Conservation (phyloP, 2,113 vertebrate species). For the Semicossyphus pulcher region DNA sequence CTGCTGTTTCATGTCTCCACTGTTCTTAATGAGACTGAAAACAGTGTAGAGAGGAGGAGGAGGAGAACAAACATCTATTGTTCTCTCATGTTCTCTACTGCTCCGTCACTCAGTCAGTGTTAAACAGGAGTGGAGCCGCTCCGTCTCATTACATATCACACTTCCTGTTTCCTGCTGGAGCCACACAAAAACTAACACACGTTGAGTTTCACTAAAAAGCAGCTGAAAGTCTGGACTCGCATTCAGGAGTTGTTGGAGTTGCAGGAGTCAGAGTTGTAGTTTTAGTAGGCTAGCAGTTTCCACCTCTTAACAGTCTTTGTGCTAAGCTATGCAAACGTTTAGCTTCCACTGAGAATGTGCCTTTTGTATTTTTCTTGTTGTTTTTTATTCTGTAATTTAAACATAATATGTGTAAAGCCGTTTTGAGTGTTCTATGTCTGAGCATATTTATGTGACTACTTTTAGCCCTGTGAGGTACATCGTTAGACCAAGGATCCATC, state of each 20-base stretch:
- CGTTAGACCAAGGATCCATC: no score
- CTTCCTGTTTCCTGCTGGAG: slow-evolving; percentile 44
- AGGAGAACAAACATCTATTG: neutral
- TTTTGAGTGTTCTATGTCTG: no score
- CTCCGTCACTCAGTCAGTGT: neutral
- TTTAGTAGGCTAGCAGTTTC: neutral
- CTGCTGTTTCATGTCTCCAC: slow-evolving; percentile 6
- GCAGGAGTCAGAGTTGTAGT: no score
- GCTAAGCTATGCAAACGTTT: neutral
- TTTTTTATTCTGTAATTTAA: no score
- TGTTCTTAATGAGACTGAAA: neutral
- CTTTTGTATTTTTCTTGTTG: no score
- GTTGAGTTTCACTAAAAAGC: neutral
- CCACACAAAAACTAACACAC: neutral
- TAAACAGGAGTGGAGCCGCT: neutral
- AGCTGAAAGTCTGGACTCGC: neutral
- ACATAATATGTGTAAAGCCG: no score
- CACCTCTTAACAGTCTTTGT: neutral
- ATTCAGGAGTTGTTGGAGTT: no score
- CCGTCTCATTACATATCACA: neutral
- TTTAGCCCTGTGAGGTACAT: no score
- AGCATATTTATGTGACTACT: no score
- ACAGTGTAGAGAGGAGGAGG: neutral
- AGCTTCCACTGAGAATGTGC: no score
- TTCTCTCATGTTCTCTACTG: neutral